phyloP scores from a whole-genome alignment of 2,113 vertebrate genomes.

The Butorides virescens region DNA sequence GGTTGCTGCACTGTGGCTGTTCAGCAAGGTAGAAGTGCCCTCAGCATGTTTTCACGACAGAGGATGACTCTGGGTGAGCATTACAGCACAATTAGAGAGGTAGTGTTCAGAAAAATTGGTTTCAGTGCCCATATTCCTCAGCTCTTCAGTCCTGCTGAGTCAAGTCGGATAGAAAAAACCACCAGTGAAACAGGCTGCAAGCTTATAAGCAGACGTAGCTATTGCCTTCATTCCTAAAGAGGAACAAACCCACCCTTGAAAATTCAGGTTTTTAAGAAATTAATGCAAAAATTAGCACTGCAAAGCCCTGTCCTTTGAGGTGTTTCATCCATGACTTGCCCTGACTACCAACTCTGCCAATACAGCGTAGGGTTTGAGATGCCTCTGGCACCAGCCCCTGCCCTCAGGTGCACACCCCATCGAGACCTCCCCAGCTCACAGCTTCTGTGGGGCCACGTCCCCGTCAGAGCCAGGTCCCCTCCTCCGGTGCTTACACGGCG shows the following conservation, averaged over 20 bases:
- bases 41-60: neutral
- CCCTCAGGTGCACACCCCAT: neutral
- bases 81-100: neutral
- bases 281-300: neutral
- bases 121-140: neutral
- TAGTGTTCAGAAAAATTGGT: neutral
- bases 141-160: neutral
- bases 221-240: neutral
- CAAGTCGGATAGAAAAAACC: neutral
- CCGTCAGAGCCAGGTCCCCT: fast-evolving
- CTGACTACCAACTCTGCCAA: neutral
- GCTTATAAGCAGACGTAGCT: neutral
- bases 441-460: fast-evolving
- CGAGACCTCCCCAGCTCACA: neutral
- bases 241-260: neutral
- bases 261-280: neutral
- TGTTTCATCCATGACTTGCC: neutral
- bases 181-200: neutral
- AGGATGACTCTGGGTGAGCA: neutral
- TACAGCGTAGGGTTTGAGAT: neutral
- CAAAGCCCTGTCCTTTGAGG: neutral
- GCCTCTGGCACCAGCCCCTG: neutral
- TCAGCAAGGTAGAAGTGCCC: neutral
- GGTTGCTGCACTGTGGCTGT: neutral
- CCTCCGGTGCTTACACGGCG: fast-evolving